Percentiles rank a stretch among this genome's conserved stretches.
Conservation (phyloP, 2,888 invertebrate species). For the Germaria angustata region DNA sequence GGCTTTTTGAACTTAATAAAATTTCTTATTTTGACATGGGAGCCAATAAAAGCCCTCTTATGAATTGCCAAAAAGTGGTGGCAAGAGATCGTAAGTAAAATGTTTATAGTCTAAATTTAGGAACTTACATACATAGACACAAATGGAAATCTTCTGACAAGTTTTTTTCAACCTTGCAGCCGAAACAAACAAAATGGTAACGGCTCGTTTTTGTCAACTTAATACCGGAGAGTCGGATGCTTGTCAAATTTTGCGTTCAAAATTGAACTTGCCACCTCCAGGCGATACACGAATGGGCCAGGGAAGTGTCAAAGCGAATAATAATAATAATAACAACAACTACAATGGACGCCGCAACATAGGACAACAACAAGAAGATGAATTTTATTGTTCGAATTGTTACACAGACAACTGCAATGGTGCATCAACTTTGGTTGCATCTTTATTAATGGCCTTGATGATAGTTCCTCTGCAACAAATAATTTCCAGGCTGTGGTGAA, state of each 20-base stretch:
- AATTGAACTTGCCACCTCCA: constrained; percentile 67
- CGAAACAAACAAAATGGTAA: constrained; percentile 72
- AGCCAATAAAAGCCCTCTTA: constrained; percentile 75
- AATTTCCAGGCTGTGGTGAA: constrained; percentile 62
- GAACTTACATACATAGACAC: neutral
- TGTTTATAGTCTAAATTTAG: neutral
- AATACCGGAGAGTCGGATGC: constrained; percentile 78
- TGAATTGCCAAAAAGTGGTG: constrained; percentile 80
- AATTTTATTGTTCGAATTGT: constrained; percentile 78
- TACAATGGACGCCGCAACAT: constrained; percentile 62
- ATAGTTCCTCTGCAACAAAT: constrained; percentile 44
- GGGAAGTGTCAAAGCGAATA: constrained; percentile 50
- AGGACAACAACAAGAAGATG: constrained; percentile 66
- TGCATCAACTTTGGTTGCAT: constrained; percentile 63
- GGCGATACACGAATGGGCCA: constrained; percentile 32
- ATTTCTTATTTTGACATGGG: constrained; percentile 76
- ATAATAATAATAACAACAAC: constrained; percentile 39
- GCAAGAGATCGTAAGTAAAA: constrained; percentile 77
- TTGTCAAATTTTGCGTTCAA: constrained; percentile 75
- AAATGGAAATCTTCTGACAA: neutral
- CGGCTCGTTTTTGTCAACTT: constrained; percentile 78
- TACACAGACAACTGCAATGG: constrained; percentile 76
- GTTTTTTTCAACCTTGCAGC: constrained; percentile 68
- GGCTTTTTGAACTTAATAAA: constrained; percentile 80
- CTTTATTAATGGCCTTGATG: constrained; percentile 19